Evolutionary conservation across 2,113 vertebrate species (phyloP).

Genomic region (Plotosus lineatus): DNA sequence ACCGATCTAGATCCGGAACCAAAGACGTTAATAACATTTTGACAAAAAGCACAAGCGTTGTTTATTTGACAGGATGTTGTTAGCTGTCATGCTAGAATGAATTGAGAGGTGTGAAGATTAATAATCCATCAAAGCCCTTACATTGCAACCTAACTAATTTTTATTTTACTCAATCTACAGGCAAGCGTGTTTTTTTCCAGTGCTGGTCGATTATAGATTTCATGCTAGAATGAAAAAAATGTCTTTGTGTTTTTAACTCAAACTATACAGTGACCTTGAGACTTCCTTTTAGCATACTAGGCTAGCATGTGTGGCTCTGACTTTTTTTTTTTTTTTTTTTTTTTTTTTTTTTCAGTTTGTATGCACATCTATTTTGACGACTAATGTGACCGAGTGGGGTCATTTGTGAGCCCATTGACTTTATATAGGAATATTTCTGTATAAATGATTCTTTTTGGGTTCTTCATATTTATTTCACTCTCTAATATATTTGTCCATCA

Average conservation of each 20-base stretch:
- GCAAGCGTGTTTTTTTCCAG: neutral
- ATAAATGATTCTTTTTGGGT: no score
- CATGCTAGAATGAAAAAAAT: neutral
- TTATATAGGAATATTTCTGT: no score
- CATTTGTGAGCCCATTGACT: no score
- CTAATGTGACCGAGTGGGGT: no score
- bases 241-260: neutral
- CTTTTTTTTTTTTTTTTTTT: neutral
- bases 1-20: neutral
- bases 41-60: neutral
- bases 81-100: neutral
- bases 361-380: no score
- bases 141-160: no score
- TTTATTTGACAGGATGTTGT: neutral
- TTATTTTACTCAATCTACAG: neutral
- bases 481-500: no score
- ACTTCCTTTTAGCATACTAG: neutral
- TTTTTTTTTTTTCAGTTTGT: neutral
- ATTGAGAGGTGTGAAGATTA: neutral
- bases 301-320: neutral
- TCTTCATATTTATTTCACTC: no score
- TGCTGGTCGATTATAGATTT: neutral
- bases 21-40: conserved; percentile 25
- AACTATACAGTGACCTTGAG: neutral
- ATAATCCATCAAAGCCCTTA: no score